Evolutionary conservation across 2,797 vertebrate genomes (phyloP).

Genomic region (Protosalanx chinensis): DNA sequence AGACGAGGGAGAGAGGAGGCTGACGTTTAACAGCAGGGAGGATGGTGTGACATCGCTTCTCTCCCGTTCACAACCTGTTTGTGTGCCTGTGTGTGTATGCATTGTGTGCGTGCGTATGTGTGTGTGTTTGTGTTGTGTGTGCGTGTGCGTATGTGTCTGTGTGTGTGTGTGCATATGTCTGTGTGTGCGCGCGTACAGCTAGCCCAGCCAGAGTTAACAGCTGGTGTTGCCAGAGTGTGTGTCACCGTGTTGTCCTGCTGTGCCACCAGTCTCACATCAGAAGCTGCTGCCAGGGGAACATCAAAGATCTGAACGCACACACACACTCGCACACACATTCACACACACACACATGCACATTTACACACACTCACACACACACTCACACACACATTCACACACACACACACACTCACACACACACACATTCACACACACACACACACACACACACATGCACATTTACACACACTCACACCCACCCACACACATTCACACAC

Average conservation of each 20-base stretch:
- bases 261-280: background rate
- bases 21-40: too few species aligned
- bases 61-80: background rate
- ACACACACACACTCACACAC: background rate
- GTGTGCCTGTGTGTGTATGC: background rate
- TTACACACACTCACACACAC: background rate
- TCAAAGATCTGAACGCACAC: background rate
- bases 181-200: background rate
- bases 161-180: background rate
- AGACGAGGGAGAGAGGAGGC: background rate
- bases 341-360: background rate
- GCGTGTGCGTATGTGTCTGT: constrained; percentile 1
- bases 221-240: background rate
- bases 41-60: too few species aligned
- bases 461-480: background rate
- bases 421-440: background rate
- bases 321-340: background rate
- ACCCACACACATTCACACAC: background rate
- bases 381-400: background rate
- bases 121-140: constrained; percentile 1
- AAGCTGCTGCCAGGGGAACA: background rate
- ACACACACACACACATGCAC: background rate
- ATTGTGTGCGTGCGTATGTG: background rate
- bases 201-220: too few species aligned
- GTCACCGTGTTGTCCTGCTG: background rate